A percentile compares a stretch with the other conserved stretches of the same genome.
Conservation (phyloP, 2,797 vertebrate genomes). For the Galago senegalensis region DNA sequence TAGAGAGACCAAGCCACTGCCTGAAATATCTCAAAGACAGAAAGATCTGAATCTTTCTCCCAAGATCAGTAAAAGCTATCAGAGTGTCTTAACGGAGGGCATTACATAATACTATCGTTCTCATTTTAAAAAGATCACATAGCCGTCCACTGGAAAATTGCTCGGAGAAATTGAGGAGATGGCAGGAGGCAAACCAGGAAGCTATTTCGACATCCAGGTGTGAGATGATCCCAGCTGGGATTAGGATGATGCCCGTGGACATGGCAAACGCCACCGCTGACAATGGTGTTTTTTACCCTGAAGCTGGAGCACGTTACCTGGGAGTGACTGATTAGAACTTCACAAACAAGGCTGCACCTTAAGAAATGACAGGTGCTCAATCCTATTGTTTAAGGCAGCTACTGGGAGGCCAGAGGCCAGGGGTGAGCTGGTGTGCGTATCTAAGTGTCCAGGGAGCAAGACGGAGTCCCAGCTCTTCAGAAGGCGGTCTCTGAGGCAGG, state of each 20-base stretch:
- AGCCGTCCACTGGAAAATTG: not conserved
- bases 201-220: not conserved
- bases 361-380: not conserved
- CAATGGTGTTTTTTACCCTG: not conserved
- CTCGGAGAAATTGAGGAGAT: not conserved
- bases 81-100: not conserved
- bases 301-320: not conserved
- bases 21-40: not conserved
- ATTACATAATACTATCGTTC: not conserved
- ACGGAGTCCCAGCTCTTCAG: not conserved
- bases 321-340: not conserved
- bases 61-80: not conserved
- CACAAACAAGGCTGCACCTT: not conserved
- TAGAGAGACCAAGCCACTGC: not conserved
- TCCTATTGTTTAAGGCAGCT: not conserved
- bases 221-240: not conserved
- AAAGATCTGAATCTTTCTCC: not conserved
- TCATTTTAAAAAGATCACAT: not conserved
- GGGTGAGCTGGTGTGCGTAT: rapidly evolving
- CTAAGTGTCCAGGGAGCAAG: not conserved
- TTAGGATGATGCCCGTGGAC: not conserved
- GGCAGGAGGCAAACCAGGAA: not conserved
- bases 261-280: not conserved
- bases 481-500: not conserved
- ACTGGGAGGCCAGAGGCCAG: not conserved